These are phyloP conservation scores for Onychomys torridus DNA, from an alignment of 2,797 vertebrate genomes.

Conservation along the genomic window DNA sequence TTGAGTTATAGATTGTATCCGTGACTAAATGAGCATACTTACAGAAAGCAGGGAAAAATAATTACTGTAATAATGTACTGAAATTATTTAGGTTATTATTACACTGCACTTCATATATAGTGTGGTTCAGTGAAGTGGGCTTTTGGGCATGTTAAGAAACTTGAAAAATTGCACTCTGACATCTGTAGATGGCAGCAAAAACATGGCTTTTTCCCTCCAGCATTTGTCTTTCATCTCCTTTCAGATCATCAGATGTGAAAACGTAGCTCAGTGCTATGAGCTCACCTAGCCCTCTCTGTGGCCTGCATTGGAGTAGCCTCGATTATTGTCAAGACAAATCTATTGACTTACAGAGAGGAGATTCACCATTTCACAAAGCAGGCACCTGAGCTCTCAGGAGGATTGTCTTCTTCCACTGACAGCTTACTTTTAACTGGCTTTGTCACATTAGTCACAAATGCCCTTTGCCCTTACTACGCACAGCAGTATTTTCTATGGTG, in stretches of 20 bases:
- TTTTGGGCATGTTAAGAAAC: slow-evolving; percentile 27
- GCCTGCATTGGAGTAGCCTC: not conserved
- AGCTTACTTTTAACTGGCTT: not conserved
- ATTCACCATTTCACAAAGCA: slow-evolving; percentile 42
- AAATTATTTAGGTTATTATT: slow-evolving; percentile 44
- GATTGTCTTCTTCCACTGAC: not conserved
- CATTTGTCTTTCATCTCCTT: slow-evolving; percentile 44
- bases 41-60: slow-evolving; percentile 42
- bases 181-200: slow-evolving; percentile 84
- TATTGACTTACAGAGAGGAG: not conserved
- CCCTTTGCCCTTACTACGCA: not conserved
- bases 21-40: not conserved
- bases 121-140: not conserved
- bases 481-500: not conserved
- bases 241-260: slow-evolving; percentile 39
- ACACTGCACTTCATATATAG: not conserved
- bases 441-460: not conserved
- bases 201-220: slow-evolving; percentile 73
- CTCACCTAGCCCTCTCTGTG: not conserved
- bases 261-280: not conserved
- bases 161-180: slow-evolving; percentile 81
- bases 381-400: not conserved
- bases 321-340: not conserved
- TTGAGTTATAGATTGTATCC: slow-evolving; percentile 3
- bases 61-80: not conserved